These are phyloP conservation scores for Physeter macrocephalus DNA, from an alignment of 2,113 vertebrate species.

Conservation along the genomic window DNA sequence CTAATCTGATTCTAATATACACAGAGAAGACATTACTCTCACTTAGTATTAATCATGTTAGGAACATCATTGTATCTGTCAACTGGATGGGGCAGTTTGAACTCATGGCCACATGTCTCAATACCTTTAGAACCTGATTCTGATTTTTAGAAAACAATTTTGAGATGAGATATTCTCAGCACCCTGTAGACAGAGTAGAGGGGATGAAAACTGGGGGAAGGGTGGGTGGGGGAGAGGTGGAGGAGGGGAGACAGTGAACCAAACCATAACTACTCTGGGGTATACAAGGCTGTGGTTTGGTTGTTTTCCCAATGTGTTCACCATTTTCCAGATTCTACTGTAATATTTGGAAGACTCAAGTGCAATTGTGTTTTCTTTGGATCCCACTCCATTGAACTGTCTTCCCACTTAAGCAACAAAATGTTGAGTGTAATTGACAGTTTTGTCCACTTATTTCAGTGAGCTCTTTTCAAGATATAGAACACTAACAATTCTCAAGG, in stretches of 20 bases:
- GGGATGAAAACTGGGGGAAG: background rate
- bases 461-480: background rate
- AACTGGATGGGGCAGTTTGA: background rate
- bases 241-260: background rate
- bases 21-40: background rate
- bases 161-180: background rate
- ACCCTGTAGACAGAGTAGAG: background rate
- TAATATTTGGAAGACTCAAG: too few species aligned
- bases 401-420: background rate
- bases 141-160: background rate
- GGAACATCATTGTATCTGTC: background rate
- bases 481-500: background rate
- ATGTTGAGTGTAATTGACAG: background rate
- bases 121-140: background rate
- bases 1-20: background rate
- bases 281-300: background rate
- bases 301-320: background rate
- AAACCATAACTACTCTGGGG: background rate
- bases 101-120: background rate
- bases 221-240: accelerated
- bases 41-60: background rate
- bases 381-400: background rate
- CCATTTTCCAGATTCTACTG: background rate
- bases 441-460: background rate
- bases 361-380: background rate